These are phyloP conservation scores for Passer domesticus DNA, from an alignment of 2,113 vertebrate species.

Conservation along the genomic window DNA sequence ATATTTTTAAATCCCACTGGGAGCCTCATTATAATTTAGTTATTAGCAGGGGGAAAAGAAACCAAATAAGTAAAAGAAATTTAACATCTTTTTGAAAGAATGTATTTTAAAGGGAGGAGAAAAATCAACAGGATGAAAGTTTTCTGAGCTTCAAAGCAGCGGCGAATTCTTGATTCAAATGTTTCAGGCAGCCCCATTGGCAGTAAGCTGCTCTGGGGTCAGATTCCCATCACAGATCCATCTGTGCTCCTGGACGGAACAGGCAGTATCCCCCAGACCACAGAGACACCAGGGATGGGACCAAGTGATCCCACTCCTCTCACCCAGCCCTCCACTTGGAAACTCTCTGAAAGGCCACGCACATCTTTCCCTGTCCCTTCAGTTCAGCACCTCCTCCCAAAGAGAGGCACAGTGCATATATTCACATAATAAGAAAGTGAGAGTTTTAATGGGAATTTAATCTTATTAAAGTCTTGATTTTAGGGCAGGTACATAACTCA, in stretches of 20 bases:
- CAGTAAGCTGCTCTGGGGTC: background rate
- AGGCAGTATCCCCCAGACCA: background rate
- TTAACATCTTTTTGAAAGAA: background rate
- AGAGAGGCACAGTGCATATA: background rate
- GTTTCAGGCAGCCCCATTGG: background rate
- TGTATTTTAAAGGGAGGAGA: background rate
- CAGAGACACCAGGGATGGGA: rapidly evolving
- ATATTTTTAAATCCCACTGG: conserved; percentile 65
- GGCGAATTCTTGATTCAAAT: conserved; percentile 47
- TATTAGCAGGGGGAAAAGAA: conserved; percentile 52
- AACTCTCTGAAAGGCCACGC: background rate
- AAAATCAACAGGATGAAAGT: conserved; percentile 56
- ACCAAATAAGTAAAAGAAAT: conserved; percentile 70
- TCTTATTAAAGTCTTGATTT: conserved; percentile 20
- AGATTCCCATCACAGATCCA: background rate
- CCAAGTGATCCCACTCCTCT: background rate
- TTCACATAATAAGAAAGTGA: background rate
- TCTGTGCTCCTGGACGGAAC: rapidly evolving
- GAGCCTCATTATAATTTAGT: conserved; percentile 76
- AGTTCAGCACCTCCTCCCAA: background rate
- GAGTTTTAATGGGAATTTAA: conserved; percentile 18
- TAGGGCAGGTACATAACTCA: background rate
- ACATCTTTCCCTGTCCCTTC: background rate
- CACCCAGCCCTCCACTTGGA: background rate
- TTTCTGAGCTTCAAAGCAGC: conserved; percentile 58